Percentiles rank a stretch among this genome's conserved stretches.
These are phyloP conservation scores for Microctonus brassicae DNA, from an alignment of 2,888 invertebrate genomes.

Conservation along the genomic window DNA sequence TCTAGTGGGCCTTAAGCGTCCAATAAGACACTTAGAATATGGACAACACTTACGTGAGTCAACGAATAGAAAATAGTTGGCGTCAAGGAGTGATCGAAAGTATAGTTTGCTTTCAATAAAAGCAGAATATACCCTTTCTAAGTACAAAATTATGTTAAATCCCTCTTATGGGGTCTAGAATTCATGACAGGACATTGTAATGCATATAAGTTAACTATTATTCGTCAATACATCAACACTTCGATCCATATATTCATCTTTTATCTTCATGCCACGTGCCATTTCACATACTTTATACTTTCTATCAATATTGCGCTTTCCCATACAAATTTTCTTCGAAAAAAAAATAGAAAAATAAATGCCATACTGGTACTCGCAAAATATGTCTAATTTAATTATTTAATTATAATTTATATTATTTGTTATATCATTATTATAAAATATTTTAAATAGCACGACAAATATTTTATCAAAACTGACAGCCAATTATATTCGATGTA, in stretches of 20 bases:
- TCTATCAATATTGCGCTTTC: no score
- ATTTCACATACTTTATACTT: background rate
- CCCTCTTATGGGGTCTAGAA: constrained; percentile 55
- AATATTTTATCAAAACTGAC: no score
- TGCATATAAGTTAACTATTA: constrained; percentile 50
- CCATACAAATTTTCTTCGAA: no score
- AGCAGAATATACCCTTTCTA: no score
- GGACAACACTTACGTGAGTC: constrained; percentile 32
- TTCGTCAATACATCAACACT: constrained; percentile 32
- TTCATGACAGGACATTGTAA: constrained; percentile 56
- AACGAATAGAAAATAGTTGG: constrained; percentile 30
- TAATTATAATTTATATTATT: no score
- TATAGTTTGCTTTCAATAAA: constrained; percentile 25
- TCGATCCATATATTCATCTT: background rate
- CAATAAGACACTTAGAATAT: background rate
- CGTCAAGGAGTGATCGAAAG: background rate
- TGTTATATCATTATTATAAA: no score
- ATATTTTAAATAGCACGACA: no score
- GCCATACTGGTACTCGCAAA: no score
- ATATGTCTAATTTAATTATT: no score
- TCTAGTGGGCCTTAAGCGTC: background rate
- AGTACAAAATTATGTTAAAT: constrained; percentile 59
- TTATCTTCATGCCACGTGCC: constrained; percentile 19
- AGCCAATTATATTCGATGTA: no score
- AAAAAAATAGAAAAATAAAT: no score